Percentiles rank a stretch among this genome's conserved stretches.
Evolutionary conservation across 2,113 vertebrate species (phyloP).

Genomic region (Meles meles): DNA sequence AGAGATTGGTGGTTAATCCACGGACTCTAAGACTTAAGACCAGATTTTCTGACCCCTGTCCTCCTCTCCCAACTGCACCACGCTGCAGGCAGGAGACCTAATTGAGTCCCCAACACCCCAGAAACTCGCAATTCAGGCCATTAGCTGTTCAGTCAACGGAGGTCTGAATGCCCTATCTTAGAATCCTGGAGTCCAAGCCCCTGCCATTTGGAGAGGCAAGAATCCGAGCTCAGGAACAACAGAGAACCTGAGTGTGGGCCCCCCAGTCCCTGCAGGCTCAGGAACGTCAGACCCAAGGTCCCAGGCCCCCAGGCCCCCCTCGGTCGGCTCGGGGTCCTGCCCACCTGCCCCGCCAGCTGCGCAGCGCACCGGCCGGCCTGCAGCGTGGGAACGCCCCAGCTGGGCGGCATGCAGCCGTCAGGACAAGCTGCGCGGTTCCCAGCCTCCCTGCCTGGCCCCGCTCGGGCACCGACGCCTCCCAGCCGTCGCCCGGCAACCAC

Average conservation of each 20-base stretch:
- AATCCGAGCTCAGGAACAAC: neutral
- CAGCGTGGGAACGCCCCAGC: conserved; percentile 71
- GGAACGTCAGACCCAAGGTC: neutral
- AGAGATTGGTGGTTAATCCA: conserved; percentile 49
- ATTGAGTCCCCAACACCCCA: neutral
- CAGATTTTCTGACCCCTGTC: conserved; percentile 36
- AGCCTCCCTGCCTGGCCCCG: conserved; percentile 29
- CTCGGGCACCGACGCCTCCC: neutral
- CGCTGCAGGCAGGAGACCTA: neutral
- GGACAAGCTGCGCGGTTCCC: conserved; percentile 72
- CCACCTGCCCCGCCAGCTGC: conserved; percentile 66
- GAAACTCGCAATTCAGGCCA: neutral
- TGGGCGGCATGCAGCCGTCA: conserved; percentile 56
- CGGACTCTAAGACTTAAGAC: conserved; percentile 48
- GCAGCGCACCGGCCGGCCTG: neutral
- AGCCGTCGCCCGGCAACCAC: conserved; percentile 65
- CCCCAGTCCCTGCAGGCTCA: neutral
- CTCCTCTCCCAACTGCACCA: neutral
- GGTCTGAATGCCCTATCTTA: neutral
- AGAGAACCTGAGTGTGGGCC: neutral
- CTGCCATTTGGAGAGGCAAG: neutral
- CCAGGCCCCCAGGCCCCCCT: neutral
- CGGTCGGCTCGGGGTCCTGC: neutral
- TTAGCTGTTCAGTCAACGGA: neutral
- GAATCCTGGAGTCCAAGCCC: neutral